Percentiles rank a stretch among this genome's conserved stretches.
These are phyloP conservation scores for Drosophila punjabiensis DNA, from an alignment of 1,140 invertebrate genomes.

Conservation along the genomic window DNA sequence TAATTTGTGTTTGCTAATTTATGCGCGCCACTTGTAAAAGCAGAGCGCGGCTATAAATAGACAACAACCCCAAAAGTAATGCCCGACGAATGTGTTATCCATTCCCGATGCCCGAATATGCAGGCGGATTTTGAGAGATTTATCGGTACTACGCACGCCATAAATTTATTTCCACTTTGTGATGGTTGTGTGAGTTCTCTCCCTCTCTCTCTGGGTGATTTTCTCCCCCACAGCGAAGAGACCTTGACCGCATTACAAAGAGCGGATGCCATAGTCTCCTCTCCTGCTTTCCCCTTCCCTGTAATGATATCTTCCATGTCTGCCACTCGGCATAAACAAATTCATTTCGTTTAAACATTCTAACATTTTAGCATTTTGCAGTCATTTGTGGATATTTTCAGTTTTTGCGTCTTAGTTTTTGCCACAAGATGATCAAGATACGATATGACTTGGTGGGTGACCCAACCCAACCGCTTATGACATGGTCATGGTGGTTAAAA, in stretches of 20 bases:
- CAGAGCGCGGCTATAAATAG: constrained; percentile 56
- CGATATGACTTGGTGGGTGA: background rate
- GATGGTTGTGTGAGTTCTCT: constrained; percentile 10
- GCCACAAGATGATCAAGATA: constrained; percentile 11
- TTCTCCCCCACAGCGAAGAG: constrained; percentile 12
- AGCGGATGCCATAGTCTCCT: constrained; percentile 5
- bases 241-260: constrained; percentile 76
- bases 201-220: background rate
- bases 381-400: constrained; percentile 19
- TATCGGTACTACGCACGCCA: constrained; percentile 68
- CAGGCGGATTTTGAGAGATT: constrained; percentile 56
- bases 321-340: constrained; percentile 68
- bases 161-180: constrained; percentile 74
- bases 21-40: constrained; percentile 77
- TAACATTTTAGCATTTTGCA: constrained; percentile 58
- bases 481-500: constrained; percentile 19
- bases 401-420: constrained; percentile 43
- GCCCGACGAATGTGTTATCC: constrained; percentile 28
- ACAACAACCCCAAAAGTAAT: constrained; percentile 9
- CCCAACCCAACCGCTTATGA: constrained; percentile 18
- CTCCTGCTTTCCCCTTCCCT: background rate
- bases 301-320: constrained; percentile 64
- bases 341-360: constrained; percentile 63
- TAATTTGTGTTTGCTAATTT: constrained; percentile 68
- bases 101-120: constrained; percentile 34